These are phyloP conservation scores for Rhadinocentrus ornatus DNA, from an alignment of 2,797 vertebrate genomes.

Conservation along the genomic window DNA sequence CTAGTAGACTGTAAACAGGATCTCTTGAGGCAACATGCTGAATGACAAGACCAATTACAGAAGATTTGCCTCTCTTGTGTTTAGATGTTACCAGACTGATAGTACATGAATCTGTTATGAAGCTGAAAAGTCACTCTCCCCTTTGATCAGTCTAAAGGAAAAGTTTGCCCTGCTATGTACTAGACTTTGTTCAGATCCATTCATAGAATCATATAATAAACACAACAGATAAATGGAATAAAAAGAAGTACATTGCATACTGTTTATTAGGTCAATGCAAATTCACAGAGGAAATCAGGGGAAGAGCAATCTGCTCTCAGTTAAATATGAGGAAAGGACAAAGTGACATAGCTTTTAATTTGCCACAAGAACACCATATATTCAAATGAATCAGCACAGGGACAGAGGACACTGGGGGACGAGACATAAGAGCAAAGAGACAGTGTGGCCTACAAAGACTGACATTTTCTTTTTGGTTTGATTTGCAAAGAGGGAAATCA, in stretches of 20 bases:
- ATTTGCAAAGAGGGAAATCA: constrained; percentile 22
- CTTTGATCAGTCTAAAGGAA: constrained; percentile 34
- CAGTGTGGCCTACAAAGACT: constrained; percentile 42
- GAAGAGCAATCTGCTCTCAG: constrained; percentile 30
- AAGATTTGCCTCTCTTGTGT: constrained; percentile 45
- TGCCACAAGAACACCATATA: constrained; percentile 44
- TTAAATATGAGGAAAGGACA: constrained; percentile 36
- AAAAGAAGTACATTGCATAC: neutral
- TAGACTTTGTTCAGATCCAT: constrained; percentile 20
- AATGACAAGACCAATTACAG: constrained; percentile 64
- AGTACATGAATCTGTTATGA: constrained; percentile 34
- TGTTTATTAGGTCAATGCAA: constrained; percentile 12
- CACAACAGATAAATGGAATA: neutral
- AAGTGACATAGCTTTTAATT: constrained; percentile 52
- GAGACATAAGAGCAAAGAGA: constrained; percentile 52
- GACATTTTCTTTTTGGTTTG: constrained; percentile 37
- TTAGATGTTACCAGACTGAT: constrained; percentile 38
- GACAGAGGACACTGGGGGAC: constrained; percentile 11
- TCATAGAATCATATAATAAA: neutral
- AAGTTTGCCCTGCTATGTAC: constrained; percentile 13
- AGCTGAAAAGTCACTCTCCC: constrained; percentile 25
- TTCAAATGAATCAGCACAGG: constrained; percentile 43
- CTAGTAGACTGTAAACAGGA: constrained; percentile 42
- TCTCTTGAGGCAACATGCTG: constrained; percentile 30
- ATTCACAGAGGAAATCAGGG: constrained; percentile 28